phyloP scores from a whole-genome alignment of 2,888 invertebrate genomes.

The Chrysolina haemoptera region DNA sequence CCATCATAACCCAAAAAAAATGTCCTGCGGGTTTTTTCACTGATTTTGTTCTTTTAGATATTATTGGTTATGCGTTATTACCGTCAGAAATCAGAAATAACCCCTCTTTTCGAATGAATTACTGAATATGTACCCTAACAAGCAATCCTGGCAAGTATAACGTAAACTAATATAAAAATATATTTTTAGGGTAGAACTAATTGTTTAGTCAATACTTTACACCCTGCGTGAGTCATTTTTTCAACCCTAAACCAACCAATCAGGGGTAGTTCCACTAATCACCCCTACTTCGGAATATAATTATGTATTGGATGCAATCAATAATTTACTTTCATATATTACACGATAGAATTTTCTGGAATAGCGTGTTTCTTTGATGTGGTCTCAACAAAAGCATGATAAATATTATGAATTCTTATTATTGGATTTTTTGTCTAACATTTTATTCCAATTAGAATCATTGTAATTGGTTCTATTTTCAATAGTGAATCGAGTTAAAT shows the following conservation, averaged over 20 bases:
- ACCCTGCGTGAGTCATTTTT: slow-evolving; percentile 72
- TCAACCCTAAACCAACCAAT: slow-evolving; percentile 70
- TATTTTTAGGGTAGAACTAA: slow-evolving; percentile 70
- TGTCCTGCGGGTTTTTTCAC: too few species aligned
- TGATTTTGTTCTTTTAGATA: too few species aligned
- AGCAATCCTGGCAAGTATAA: slow-evolving; percentile 54
- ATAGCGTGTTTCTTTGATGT: slow-evolving; percentile 50
- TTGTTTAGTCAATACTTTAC: slow-evolving; percentile 72
- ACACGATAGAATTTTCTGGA: slow-evolving; percentile 57
- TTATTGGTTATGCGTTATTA: too few species aligned
- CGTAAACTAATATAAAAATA: slow-evolving; percentile 66
- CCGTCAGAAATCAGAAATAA: background rate
- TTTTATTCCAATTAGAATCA: slow-evolving; percentile 34
- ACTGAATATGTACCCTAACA: slow-evolving; percentile 45
- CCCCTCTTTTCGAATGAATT: slow-evolving; percentile 33
- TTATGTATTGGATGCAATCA: slow-evolving; percentile 71
- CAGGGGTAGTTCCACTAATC: slow-evolving; percentile 69
- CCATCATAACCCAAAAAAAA: too few species aligned
- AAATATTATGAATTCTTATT: slow-evolving; percentile 47
- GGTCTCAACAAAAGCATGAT: slow-evolving; percentile 45
- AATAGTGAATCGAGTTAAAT: too few species aligned
- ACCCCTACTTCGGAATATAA: slow-evolving; percentile 69
- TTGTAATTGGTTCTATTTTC: slow-evolving; percentile 16
- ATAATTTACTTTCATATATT: slow-evolving; percentile 68
- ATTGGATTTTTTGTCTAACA: slow-evolving; percentile 36